Evolutionary conservation across 2,888 invertebrate genomes (phyloP), one percentile per base, ranked within the genome.

Genomic region (Erynnis tages): DNA sequence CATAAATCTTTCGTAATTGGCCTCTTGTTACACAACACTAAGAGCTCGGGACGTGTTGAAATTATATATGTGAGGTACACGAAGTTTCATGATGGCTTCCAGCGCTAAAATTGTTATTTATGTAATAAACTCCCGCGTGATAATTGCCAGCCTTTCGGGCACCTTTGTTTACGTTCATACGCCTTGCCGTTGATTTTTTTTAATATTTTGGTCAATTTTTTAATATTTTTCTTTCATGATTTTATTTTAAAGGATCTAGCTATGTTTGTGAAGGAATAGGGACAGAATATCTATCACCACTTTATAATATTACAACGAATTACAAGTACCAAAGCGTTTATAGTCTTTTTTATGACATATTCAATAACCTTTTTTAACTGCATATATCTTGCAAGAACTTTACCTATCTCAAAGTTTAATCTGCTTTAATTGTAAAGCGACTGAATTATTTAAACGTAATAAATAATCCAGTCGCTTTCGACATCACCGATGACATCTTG

Each of bases 1-100:
- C 82, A 90, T 90, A 90, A 90, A 90, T 90, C 90, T 89, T 85
- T 82, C 75, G 87, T 90, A 90, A 90, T 90, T 90, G 90, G 90
- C 82, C 83, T 89, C 89, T 75, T 76, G 86, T 89, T 89, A 76
- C 89, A 83, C 82, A 82, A 82, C 76, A 83, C 85, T 86, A 85
- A 84, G 80, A 85, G 79, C 74, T 63, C 62, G 79, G 76, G 82
- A 86, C 86, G 86, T 82, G 88, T 77, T 87, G 87, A 88, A 85
- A 88, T 88, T 87, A 86, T 87, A 88, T 88, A 88, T 88, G 85
- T 87, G 79, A 75, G 79, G 73, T 66, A 68, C 67, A 72, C 71
- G 67, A 77, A 80, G 79, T 80, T 81, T 76, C 78, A 78, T 73
- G 64, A 67, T 65, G 64, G 64, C 59, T 69, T 65, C 56, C 57